These are phyloP conservation scores for Branchinecta lindahli DNA, from an alignment of 1,140 invertebrate species.

Conservation along the genomic window DNA sequence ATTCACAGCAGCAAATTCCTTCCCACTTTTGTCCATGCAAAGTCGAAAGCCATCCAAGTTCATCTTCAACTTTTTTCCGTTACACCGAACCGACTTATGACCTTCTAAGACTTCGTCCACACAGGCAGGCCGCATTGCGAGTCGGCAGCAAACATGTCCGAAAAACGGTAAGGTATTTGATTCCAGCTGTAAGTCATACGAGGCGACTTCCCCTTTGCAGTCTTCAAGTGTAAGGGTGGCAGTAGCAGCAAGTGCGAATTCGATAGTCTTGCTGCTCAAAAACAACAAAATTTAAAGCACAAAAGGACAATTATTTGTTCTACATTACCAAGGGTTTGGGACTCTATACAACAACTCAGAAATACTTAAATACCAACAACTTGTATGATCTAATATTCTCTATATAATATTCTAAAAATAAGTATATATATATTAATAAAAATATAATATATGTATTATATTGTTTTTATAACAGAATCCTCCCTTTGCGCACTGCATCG, in stretches of 20 bases:
- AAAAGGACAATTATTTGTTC: too few relatives aligned
- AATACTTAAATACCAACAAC: too few relatives aligned
- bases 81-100: neutral
- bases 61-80: neutral
- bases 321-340: too few relatives aligned
- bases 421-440: too few relatives aligned
- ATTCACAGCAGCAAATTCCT: neutral
- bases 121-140: neutral
- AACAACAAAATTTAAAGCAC: neutral
- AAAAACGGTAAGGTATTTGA: neutral
- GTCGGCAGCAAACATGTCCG: neutral
- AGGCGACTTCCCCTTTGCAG: neutral
- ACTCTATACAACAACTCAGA: too few relatives aligned
- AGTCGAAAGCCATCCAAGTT: neutral
- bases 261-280: neutral
- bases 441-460: too few relatives aligned
- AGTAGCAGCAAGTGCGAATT: neutral
- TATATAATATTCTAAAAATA: too few relatives aligned
- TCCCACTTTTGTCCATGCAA: neutral
- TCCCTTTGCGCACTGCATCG: too few relatives aligned
- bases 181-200: neutral
- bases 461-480: too few relatives aligned
- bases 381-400: too few relatives aligned
- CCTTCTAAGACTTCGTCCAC: neutral
- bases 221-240: neutral